Percentiles rank a stretch among this genome's conserved stretches.
Conservation (phyloP, 1,140 invertebrate species). For the Diachasmimorpha longicaudata region DNA sequence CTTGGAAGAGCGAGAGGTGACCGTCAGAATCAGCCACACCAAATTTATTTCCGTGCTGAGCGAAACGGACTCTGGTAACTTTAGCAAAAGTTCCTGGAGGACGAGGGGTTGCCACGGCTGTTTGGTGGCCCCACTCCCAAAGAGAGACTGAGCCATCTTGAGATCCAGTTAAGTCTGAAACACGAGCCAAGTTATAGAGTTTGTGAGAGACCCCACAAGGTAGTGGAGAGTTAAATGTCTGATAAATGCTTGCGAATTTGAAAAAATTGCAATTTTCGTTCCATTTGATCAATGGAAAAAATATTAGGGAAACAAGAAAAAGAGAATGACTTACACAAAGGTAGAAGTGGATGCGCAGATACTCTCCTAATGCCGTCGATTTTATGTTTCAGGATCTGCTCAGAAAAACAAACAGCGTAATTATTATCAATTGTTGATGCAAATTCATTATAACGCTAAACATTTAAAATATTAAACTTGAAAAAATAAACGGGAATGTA, state of each 20-base stretch:
- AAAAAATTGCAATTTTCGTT: too few relatives aligned
- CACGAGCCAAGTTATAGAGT: too few relatives aligned
- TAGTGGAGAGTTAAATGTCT: too few relatives aligned
- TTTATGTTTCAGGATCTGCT: conserved; percentile 83
- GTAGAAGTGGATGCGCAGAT: conserved; percentile 91
- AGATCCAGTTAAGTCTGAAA: conserved; percentile 89
- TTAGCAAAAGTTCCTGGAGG: conserved; percentile 92
- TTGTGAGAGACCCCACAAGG: too few relatives aligned
- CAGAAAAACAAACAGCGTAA: conserved; percentile 26
- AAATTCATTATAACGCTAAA: conserved; percentile 4
- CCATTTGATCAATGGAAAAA: too few relatives aligned
- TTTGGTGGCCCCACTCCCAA: conserved; percentile 97
- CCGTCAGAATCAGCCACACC: conserved; percentile 93
- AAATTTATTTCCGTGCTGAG: conserved; percentile 98
- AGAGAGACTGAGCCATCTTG: conserved; percentile 97
- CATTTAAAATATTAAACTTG: background rate
- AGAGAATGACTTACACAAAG: conserved; percentile 81
- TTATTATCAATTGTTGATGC: background rate
- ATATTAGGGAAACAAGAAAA: conserved; percentile 9
- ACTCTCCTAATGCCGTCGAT: conserved; percentile 94
- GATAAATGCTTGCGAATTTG: too few relatives aligned
- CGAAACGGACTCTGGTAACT: conserved; percentile 94
- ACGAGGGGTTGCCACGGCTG: conserved; percentile 86
- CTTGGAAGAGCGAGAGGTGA: conserved; percentile 92
- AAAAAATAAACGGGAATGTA: background rate